Evolutionary conservation across 2,888 invertebrate species (phyloP).

Genomic region (Dynastes tityus): DNA sequence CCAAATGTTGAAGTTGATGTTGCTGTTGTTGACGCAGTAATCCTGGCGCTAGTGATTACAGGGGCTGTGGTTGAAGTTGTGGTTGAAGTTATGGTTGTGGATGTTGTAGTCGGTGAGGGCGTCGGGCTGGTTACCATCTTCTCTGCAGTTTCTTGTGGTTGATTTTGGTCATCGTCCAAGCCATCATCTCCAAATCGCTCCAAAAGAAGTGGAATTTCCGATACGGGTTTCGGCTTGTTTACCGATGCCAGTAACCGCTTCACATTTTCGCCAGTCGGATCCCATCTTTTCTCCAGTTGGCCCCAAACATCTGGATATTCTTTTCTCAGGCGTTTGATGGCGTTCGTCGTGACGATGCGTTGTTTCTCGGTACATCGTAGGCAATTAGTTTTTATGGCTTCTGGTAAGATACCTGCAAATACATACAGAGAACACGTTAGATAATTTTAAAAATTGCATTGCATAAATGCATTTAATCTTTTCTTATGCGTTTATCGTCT

Average conservation of each 20-base stretch:
- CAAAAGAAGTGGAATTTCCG: conserved; percentile 2
- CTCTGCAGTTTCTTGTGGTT: conserved; percentile 48
- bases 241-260: conserved; percentile 69
- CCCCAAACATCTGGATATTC: conserved; percentile 81
- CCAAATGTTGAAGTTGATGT: conserved; percentile 32
- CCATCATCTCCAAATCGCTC: conserved; percentile 17
- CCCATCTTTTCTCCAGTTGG: conserved; percentile 77
- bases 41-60: conserved; percentile 43
- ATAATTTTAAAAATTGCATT: neutral
- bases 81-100: conserved; percentile 49
- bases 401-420: conserved; percentile 78
- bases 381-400: conserved; percentile 80
- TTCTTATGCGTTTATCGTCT: too few relatives aligned
- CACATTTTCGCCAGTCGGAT: conserved; percentile 79
- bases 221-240: conserved; percentile 44
- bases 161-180: conserved; percentile 22
- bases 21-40: conserved; percentile 38
- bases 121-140: neutral
- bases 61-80: conserved; percentile 43
- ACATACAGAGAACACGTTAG: conserved; percentile 20
- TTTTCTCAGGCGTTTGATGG: conserved; percentile 77
- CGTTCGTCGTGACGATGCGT: conserved; percentile 77
- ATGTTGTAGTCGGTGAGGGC: conserved; percentile 30
- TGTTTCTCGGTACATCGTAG: conserved; percentile 79
- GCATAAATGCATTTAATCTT: neutral